Evolutionary conservation across 92 coral and sea anemone genomes (phyloP).

Genomic region (Galaxea fascicularis): DNA sequence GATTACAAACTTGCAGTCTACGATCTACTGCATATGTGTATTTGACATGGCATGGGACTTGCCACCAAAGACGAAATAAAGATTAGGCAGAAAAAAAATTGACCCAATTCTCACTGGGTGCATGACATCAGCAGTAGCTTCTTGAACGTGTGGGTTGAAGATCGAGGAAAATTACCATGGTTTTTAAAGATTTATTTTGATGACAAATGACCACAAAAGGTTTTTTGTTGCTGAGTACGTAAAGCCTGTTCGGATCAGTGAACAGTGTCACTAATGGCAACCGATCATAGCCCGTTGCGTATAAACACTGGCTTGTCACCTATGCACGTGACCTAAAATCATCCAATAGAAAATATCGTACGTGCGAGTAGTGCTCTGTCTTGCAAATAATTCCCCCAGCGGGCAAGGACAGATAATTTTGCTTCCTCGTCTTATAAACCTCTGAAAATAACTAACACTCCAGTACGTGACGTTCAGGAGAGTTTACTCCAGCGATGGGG

Average conservation of each 20-base stretch:
- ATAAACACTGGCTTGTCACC: not conserved
- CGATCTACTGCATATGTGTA: too few relatives aligned
- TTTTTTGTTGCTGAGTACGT: not conserved
- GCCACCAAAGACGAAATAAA: too few relatives aligned
- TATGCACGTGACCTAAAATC: conserved; percentile 21
- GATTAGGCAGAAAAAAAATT: too few relatives aligned
- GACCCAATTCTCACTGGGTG: too few relatives aligned
- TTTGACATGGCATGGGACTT: too few relatives aligned
- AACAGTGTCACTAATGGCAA: conserved; percentile 11
- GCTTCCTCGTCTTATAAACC: not conserved
- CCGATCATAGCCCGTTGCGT: not conserved
- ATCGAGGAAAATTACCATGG: not conserved
- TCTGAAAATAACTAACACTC: not conserved
- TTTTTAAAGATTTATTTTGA: not conserved
- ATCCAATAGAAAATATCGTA: conserved; percentile 8
- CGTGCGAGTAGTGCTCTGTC: not conserved
- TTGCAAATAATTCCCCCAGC: not conserved
- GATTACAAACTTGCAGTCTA: too few relatives aligned
- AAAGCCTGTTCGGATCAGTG: conserved; percentile 17
- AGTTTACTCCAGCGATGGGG: conserved; percentile 73
- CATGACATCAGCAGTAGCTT: not conserved
- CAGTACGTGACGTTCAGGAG: not conserved
- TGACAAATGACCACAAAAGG: not conserved
- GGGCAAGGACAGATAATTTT: too few relatives aligned
- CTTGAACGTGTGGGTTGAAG: not conserved